phyloP scores from a whole-genome alignment of 2,888 invertebrate genomes.

The Dermolepida albohirtum region DNA sequence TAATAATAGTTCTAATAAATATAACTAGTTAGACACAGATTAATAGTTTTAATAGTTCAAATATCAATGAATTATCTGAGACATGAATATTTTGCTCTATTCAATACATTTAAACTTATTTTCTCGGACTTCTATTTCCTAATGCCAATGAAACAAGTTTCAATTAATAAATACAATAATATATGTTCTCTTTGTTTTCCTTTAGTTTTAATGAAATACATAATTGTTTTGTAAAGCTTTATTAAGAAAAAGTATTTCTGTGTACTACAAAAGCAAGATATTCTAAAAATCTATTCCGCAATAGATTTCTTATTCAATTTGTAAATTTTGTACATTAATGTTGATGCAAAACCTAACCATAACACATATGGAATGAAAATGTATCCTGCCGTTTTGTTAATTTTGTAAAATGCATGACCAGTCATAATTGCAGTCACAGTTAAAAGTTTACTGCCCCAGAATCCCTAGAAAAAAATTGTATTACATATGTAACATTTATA shows the following conservation, averaged over 20 bases:
- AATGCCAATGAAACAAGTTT: too few relatives aligned
- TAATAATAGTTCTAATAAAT: too few relatives aligned
- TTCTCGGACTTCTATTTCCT: too few relatives aligned
- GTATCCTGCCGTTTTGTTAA: slow-evolving; percentile 75
- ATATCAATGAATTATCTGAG: too few relatives aligned
- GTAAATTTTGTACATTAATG: slow-evolving; percentile 76
- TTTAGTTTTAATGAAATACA: too few relatives aligned
- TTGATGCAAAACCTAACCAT: slow-evolving; percentile 78
- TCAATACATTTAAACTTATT: too few relatives aligned
- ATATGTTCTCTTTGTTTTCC: too few relatives aligned
- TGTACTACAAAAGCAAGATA: not conserved
- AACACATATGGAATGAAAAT: slow-evolving; percentile 81
- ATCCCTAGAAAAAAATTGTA: slow-evolving; percentile 67
- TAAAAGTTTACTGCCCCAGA: slow-evolving; percentile 71
- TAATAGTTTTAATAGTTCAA: too few relatives aligned
- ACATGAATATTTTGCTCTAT: too few relatives aligned
- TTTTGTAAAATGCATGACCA: slow-evolving; percentile 70
- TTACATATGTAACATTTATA: too few relatives aligned
- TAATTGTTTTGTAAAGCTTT: not conserved
- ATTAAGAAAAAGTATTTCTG: slow-evolving; percentile 18
- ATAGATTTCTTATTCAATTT: slow-evolving; percentile 68
- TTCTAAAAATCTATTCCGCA: slow-evolving; percentile 4
- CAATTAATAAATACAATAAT: too few relatives aligned
- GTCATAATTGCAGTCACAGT: slow-evolving; percentile 71
- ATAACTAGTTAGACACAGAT: too few relatives aligned